These are phyloP conservation scores for Drosophila nannoptera DNA, from an alignment of 1,140 invertebrate species.

Conservation along the genomic window DNA sequence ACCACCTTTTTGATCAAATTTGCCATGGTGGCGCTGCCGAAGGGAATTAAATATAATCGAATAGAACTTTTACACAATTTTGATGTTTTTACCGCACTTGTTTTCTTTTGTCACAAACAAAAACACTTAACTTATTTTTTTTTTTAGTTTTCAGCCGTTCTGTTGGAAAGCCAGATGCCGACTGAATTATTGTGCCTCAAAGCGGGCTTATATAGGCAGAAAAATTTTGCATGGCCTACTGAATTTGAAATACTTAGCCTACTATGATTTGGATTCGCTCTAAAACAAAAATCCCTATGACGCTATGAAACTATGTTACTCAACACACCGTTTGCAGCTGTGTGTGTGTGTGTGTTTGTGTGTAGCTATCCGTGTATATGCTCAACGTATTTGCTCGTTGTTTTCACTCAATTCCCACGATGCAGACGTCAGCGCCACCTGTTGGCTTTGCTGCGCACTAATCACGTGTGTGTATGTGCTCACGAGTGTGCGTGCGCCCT, in stretches of 20 bases:
- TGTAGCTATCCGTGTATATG: not conserved
- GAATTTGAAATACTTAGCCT: not conserved
- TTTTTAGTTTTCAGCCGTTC: slow-evolving; percentile 12
- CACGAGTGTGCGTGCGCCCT: slow-evolving; percentile 13
- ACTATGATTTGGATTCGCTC: slow-evolving; percentile 36
- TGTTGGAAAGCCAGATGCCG: slow-evolving; percentile 7
- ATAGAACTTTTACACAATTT: not conserved
- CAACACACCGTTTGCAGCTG: not conserved
- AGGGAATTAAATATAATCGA: not conserved
- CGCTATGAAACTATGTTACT: not conserved
- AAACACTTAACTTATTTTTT: slow-evolving; percentile 10
- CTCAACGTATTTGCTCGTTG: slow-evolving; percentile 19
- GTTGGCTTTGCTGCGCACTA: slow-evolving; percentile 54
- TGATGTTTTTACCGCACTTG: no score
- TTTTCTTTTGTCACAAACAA: not conserved
- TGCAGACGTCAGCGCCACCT: slow-evolving; percentile 58
- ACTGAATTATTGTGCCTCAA: slow-evolving; percentile 1
- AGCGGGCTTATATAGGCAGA: not conserved
- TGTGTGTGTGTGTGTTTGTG: slow-evolving; percentile 6
- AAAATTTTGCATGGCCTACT: slow-evolving; percentile 14
- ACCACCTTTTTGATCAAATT: slow-evolving; percentile 88
- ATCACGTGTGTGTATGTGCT: not conserved
- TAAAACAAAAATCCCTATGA: slow-evolving; percentile 10
- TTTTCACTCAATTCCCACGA: slow-evolving; percentile 50
- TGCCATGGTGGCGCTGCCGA: slow-evolving; percentile 35